These are phyloP conservation scores for Andrena camellia DNA, from an alignment of 2,888 invertebrate species.

Conservation along the genomic window DNA sequence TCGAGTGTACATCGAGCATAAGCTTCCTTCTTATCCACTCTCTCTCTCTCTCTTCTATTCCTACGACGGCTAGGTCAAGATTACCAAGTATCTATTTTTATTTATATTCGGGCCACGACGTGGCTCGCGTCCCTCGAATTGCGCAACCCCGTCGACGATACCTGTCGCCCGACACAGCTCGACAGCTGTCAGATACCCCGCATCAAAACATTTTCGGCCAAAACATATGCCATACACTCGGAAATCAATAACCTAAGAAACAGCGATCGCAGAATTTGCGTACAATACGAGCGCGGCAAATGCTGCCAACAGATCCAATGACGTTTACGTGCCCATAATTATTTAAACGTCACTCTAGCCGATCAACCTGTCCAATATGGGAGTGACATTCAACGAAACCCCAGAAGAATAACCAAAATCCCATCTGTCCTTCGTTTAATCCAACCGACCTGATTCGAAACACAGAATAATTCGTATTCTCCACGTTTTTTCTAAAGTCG, in stretches of 20 bases:
- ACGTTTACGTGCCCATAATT: constrained; percentile 39
- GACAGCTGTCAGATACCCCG: constrained; percentile 15
- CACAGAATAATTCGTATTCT: background rate
- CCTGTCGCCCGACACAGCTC: background rate
- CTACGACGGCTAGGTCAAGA: background rate
- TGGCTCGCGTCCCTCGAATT: background rate
- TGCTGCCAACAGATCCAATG: constrained; percentile 64
- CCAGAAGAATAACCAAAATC: background rate
- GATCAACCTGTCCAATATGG: background rate
- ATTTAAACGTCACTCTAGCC: constrained; percentile 47
- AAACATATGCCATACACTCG: constrained; percentile 38
- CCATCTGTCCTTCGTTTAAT: background rate
- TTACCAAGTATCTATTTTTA: background rate
- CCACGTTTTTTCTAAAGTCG: constrained; percentile 13
- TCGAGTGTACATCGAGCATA: background rate
- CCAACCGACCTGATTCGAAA: background rate
- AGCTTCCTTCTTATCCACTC: background rate
- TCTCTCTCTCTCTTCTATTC: background rate
- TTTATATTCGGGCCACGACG: background rate
- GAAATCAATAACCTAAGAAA: constrained; percentile 72
- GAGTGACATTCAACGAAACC: background rate
- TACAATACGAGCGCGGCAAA: constrained; percentile 42
- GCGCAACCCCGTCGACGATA: constrained; percentile 14
- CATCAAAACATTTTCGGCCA: constrained; percentile 27
- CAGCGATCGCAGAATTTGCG: constrained; percentile 49